Percentiles rank a stretch among this genome's conserved stretches.
phyloP scores from a whole-genome alignment of 2,113 vertebrate genomes.

The Tychaedon coryphoeus region DNA sequence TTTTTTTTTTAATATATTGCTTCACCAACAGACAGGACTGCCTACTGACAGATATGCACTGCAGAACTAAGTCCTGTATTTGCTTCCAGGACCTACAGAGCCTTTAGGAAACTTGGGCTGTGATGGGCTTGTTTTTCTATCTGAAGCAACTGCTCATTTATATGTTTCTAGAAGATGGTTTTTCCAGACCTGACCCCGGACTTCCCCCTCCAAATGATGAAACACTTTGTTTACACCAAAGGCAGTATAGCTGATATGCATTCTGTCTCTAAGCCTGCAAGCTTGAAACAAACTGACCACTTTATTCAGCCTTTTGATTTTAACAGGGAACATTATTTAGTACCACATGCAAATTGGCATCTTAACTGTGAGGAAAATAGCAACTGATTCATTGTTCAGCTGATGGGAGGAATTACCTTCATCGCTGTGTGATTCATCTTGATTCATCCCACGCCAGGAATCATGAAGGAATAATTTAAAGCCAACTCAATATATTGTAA shows the following conservation, averaged over 20 bases:
- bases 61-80: background rate
- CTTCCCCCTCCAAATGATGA: background rate
- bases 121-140: background rate
- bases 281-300: background rate
- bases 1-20: background rate
- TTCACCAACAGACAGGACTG: background rate
- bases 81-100: background rate
- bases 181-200: background rate
- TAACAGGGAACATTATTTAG: constrained; percentile 12
- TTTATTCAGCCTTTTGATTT: constrained; percentile 28
- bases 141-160: background rate
- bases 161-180: background rate
- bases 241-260: background rate
- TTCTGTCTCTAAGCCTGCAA: background rate
- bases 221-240: background rate
- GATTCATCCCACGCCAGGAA: constrained; percentile 3
- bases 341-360: background rate
- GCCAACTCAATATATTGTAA: background rate
- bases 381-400: constrained; percentile 28
- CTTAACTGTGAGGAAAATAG: background rate
- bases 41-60: background rate
- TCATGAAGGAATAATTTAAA: background rate
- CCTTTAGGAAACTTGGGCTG: background rate
- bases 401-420: constrained; percentile 37
- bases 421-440: constrained; percentile 12